phyloP scores from a whole-genome alignment of 2,113 vertebrate species.

The Gymnobelideus leadbeateri region DNA sequence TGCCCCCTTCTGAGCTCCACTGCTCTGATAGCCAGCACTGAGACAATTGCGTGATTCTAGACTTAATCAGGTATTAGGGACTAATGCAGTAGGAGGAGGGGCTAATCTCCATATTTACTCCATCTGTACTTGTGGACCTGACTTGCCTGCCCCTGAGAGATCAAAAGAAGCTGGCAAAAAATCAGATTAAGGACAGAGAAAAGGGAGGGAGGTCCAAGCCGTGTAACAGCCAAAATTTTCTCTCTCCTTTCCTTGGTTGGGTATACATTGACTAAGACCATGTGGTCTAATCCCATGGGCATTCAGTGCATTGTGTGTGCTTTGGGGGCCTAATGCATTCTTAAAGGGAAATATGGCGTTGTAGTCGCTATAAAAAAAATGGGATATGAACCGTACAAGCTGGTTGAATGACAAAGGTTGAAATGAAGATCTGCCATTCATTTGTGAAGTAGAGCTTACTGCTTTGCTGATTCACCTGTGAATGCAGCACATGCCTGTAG shows the following conservation, averaged over 20 bases:
- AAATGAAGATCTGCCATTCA: accelerated
- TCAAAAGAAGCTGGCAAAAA: constrained; percentile 95
- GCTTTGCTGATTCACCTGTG: accelerated
- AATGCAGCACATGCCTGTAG: not conserved
- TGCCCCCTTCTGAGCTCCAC: constrained; percentile 90
- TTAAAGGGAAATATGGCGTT: constrained; percentile 70
- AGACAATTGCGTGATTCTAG: constrained; percentile 95
- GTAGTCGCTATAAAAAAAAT: constrained; percentile 54
- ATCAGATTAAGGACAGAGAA: constrained; percentile 93
- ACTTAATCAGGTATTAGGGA: constrained; percentile 99
- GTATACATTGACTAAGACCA: constrained; percentile 81
- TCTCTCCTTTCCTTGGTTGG: constrained; percentile 83
- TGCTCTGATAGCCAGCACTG: constrained; percentile 91
- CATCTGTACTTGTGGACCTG: constrained; percentile 94
- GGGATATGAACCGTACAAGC: accelerated
- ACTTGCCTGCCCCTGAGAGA: constrained; percentile 90
- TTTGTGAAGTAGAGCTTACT: accelerated
- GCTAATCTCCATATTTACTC: constrained; percentile 98
- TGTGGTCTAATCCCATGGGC: constrained; percentile 84
- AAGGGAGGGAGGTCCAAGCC: constrained; percentile 81
- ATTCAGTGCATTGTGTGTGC: constrained; percentile 72
- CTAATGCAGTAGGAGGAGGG: constrained; percentile 93
- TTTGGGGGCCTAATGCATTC: constrained; percentile 60
- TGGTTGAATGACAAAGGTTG: accelerated
- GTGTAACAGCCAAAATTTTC: constrained; percentile 86